Conservation (phyloP, 2,113 vertebrate species). For the Odocoileus virginianus region DNA sequence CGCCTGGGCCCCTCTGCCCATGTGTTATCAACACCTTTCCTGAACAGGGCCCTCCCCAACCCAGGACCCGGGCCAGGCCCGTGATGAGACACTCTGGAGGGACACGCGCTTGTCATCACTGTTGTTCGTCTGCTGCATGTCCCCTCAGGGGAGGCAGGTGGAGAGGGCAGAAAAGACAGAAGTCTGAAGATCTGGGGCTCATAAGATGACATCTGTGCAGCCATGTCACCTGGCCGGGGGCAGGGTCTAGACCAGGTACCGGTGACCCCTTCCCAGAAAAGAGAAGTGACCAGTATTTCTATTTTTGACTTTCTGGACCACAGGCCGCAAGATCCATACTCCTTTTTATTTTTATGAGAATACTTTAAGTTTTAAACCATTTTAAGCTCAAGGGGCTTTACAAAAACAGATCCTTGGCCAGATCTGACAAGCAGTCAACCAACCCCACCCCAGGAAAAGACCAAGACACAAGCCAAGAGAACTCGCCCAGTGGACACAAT, state of each 20-base stretch:
- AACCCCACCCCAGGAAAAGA: not conserved
- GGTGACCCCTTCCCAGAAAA: fast-evolving
- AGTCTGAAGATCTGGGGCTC: not conserved
- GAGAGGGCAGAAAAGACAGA: fast-evolving
- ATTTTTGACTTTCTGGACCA: not conserved
- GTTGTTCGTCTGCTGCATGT: fast-evolving
- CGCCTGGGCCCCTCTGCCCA: not conserved
- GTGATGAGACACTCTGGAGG: fast-evolving
- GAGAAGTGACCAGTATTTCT: not conserved
- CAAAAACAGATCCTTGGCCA: no score
- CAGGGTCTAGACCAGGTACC: not conserved
- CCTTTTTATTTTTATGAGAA: not conserved
- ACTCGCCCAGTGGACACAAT: fast-evolving
- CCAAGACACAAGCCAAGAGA: fast-evolving
- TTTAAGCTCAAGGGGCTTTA: not conserved
- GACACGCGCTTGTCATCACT: fast-evolving
- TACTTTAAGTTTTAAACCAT: not conserved
- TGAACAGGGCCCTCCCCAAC: not conserved
- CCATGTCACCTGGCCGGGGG: fast-evolving
- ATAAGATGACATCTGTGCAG: fast-evolving
- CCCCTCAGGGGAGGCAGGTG: fast-evolving
- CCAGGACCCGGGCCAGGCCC: not conserved
- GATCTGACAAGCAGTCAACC: fast-evolving
- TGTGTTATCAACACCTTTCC: not conserved
- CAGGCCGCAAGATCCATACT: fast-evolving